A percentile compares a stretch with the other conserved stretches of the same genome.
These are phyloP conservation scores for Eupeodes latifasciatus DNA, from an alignment of 2,888 invertebrate species.

Conservation along the genomic window DNA sequence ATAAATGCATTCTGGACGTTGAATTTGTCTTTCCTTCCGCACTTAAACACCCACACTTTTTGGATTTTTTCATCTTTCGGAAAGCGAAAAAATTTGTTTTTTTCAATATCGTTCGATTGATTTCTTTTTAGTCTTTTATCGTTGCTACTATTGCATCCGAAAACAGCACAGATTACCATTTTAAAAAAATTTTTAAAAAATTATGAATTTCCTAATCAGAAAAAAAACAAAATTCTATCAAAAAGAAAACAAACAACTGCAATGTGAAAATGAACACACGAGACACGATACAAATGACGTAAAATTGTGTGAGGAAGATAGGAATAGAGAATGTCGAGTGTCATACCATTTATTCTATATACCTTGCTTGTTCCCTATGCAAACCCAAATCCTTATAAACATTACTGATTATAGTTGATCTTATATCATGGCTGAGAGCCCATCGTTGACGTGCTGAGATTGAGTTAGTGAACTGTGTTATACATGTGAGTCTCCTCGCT, in stretches of 20 bases:
- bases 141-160: constrained; percentile 14
- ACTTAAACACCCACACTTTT: constrained; percentile 15
- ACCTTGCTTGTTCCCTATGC: background rate
- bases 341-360: too few relatives aligned
- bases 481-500: background rate
- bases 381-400: background rate
- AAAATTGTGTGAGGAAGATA: background rate
- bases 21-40: constrained; percentile 17
- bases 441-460: constrained; percentile 5
- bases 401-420: background rate
- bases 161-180: too few relatives aligned
- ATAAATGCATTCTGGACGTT: background rate
- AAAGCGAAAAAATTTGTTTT: constrained; percentile 18
- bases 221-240: too few relatives aligned
- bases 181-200: too few relatives aligned
- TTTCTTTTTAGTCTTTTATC: constrained; percentile 11
- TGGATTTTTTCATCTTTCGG: constrained; percentile 2
- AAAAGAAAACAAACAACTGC: too few relatives aligned
- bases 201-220: too few relatives aligned
- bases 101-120: background rate
- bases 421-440: background rate
- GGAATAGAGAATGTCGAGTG: too few relatives aligned
- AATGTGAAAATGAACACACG: too few relatives aligned
- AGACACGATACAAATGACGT: too few relatives aligned
- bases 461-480: background rate